Conservation (phyloP, 2,797 vertebrate species). For the Artibeus lituratus region DNA sequence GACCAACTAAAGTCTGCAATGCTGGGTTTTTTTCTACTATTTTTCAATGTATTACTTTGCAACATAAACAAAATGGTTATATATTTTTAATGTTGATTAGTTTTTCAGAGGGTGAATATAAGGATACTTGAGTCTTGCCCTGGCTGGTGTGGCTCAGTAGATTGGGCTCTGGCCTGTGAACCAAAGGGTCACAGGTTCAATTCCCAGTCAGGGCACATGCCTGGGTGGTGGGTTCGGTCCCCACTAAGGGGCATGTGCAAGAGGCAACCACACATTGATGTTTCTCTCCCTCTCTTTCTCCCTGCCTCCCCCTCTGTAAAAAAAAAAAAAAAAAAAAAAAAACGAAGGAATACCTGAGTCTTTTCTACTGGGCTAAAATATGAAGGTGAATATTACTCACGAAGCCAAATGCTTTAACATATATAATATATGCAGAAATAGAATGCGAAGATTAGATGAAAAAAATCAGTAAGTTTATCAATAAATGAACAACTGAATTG, state of each 20-base stretch:
- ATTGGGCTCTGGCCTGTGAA: too few relatives aligned
- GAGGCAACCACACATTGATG: too few relatives aligned
- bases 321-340: too few relatives aligned
- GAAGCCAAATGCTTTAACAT: neutral
- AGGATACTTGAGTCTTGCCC: neutral
- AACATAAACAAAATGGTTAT: neutral
- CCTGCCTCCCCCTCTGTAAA: too few relatives aligned
- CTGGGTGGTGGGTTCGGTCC: too few relatives aligned
- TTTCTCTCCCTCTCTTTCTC: too few relatives aligned
- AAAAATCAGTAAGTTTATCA: neutral
- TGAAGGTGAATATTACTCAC: neutral
- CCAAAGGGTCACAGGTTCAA: too few relatives aligned
- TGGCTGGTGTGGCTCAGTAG: too few relatives aligned
- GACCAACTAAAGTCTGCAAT: neutral
- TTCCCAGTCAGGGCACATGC: too few relatives aligned
- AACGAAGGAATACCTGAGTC: neutral
- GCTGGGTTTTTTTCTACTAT: neutral
- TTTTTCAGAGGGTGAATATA: neutral
- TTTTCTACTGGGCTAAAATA: neutral
- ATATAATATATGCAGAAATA: neutral
- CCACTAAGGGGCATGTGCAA: too few relatives aligned
- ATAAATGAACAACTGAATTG: neutral
- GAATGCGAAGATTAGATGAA: neutral
- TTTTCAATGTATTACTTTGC: neutral
- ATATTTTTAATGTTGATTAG: neutral